Evolutionary conservation across 1,140 invertebrate genomes (phyloP).

Genomic region (Eurytemora carolleeae): DNA sequence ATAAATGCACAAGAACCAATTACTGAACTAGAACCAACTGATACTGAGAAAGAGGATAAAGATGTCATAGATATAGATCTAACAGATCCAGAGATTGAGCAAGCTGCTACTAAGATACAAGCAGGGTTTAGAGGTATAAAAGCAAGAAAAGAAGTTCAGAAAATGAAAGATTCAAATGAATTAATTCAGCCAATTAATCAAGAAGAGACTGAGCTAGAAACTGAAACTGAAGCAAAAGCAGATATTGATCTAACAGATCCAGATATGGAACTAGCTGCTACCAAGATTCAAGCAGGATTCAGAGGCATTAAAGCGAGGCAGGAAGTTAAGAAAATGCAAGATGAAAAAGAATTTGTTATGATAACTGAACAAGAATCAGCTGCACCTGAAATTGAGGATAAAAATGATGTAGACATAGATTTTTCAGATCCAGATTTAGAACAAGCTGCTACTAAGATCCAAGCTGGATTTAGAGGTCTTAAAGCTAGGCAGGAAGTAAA

Average conservation of each 20-base stretch:
- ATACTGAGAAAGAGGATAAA: constrained; percentile 17
- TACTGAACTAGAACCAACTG: too few relatives aligned
- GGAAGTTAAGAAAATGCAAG: too few relatives aligned
- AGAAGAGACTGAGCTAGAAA: too few relatives aligned
- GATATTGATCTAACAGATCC: constrained; percentile 20
- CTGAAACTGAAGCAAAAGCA: constrained; percentile 17
- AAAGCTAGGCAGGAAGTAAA: neutral
- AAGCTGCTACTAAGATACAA: neutral
- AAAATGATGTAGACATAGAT: constrained; percentile 4
- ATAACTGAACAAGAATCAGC: neutral
- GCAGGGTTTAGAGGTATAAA: neutral
- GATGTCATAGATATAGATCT: constrained; percentile 19
- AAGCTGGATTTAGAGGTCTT: neutral
- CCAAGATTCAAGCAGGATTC: neutral
- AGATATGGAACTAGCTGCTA: constrained; percentile 12
- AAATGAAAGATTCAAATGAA: too few relatives aligned
- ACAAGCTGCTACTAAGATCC: neutral
- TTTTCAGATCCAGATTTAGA: neutral
- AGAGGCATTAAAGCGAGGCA: neutral
- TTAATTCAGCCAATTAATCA: too few relatives aligned
- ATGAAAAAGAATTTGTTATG: neutral
- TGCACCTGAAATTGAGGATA: neutral
- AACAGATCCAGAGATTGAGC: constrained; percentile 18
- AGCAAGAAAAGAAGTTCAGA: neutral
- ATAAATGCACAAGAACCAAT: too few relatives aligned